Evolutionary conservation across 2,797 vertebrate genomes (phyloP), one percentile per base, ranked within the genome.

Genomic region (Potorous gilbertii): DNA sequence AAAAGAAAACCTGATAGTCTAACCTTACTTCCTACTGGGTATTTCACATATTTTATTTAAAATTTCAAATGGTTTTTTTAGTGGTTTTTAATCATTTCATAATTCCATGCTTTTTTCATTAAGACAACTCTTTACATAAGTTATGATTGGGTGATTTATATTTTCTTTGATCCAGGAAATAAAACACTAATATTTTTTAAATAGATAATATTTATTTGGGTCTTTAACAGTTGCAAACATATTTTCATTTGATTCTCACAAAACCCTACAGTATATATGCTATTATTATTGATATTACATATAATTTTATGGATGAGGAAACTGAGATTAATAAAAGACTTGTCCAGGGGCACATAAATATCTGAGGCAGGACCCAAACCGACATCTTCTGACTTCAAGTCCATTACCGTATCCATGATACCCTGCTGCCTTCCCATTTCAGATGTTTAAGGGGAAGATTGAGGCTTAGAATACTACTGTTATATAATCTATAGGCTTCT

Each of bases 161-260:
- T 96, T 93, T 55, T 29, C 92, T 90, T 92, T 50, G 56, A 81
- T n/a, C 54, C 4, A 56, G 13, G 54, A 95, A 93, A 55, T 89
- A 91, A 93, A 92, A 27, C 18, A 5, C n/a, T 74, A 74, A 40
- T 74, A 40, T 74, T 13, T 40, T 40, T 18, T 40, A 40, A n/a
- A n/a, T n/a, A 66, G 62, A 66, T n/a, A 66, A n/a, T 74, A 74
- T 40, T n/a, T 66, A 34, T 66, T n/a, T 66, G 59, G 59, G 31
- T 4, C 59, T 66, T 66, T 18, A 66, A 66, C 34, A n/a, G n/a
- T 66, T 66, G 13, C 62, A 66, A 66, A 66, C 34, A 40, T 66
- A 34, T 66, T 74, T 34, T n/a, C 16, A n/a, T n/a, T 74, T 74
- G 34, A 74, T 40, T 74, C 62, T 74, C 34, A 74, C 14, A 74